Evolutionary conservation across 1,140 invertebrate species (phyloP).

Genomic region (Chlorops oryzae): DNA sequence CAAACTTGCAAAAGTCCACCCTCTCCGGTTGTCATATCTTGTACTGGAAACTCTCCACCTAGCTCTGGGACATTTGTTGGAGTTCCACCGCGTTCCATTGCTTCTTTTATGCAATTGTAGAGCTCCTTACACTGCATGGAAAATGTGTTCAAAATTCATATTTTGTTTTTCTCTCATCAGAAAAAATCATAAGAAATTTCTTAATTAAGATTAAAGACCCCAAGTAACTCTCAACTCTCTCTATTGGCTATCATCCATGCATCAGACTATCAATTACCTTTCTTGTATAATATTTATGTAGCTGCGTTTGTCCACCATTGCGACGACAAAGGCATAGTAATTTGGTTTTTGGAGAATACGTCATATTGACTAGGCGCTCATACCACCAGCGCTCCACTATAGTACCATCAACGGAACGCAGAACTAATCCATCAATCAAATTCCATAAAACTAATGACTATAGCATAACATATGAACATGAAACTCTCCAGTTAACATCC

Average conservation of each 20-base stretch:
- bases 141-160: neutral
- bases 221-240: conserved; percentile 6
- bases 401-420: conserved; percentile 74
- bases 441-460: conserved; percentile 98
- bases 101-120: conserved; percentile 97
- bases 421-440: conserved; percentile 90
- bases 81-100: conserved; percentile 92
- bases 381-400: conserved; percentile 99
- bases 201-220: no score
- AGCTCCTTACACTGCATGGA: conserved; percentile 87
- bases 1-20: conserved; percentile 97
- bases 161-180: neutral
- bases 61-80: conserved; percentile 77
- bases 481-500: no score
- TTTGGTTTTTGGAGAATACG: conserved; percentile 96
- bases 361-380: conserved; percentile 98
- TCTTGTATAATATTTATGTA: conserved; percentile 98
- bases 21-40: conserved; percentile 92
- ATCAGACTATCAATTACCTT: conserved; percentile 62
- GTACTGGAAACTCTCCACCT: conserved; percentile 97
- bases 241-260: no score
- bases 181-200: neutral
- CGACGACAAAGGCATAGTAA: conserved; percentile 93
- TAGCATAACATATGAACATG: no score
- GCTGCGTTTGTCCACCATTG: conserved; percentile 76